Conservation (phyloP, 2,888 invertebrate species). For the Drosophila birchii region DNA sequence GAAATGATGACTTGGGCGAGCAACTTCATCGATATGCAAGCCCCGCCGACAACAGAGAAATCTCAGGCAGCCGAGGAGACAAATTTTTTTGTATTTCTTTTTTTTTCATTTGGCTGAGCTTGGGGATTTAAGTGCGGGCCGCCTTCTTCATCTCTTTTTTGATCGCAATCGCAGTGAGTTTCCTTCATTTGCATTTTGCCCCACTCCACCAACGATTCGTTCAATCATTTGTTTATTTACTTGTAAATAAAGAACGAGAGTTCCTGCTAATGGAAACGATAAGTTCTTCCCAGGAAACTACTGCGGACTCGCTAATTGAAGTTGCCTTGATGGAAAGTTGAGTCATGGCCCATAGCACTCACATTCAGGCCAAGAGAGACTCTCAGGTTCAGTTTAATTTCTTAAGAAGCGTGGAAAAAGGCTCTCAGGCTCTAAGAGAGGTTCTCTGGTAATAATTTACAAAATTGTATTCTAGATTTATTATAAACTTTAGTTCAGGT, state of each 20-base stretch:
- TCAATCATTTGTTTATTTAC: conserved; percentile 67
- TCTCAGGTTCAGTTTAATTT: not conserved
- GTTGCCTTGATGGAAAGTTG: conserved; percentile 20
- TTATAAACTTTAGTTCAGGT: not conserved
- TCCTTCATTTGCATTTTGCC: conserved; percentile 64
- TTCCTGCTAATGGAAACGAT: conserved; percentile 49
- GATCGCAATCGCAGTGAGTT: conserved; percentile 41
- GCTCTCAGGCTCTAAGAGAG: not conserved
- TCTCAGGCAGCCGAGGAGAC: conserved; percentile 28
- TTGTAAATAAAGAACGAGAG: conserved; percentile 43
- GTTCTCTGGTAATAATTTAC: not conserved
- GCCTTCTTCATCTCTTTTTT: conserved; percentile 45
- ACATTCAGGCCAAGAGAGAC: not conserved
- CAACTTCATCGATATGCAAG: conserved; percentile 67
- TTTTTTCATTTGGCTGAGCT: not conserved
- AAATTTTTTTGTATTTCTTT: conserved; percentile 19
- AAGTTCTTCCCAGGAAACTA: conserved; percentile 16
- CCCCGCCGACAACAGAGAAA: conserved; percentile 40
- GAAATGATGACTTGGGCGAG: conserved; percentile 25
- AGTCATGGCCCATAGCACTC: conserved; percentile 7
- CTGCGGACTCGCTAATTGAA: conserved; percentile 24
- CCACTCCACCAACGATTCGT: conserved; percentile 32
- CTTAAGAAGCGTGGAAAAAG: not conserved
- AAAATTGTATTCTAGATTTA: not conserved
- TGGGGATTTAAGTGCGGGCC: conserved; percentile 20